Base-by-base conservation (phyloP, 2,113 vertebrate genomes). In the Ophiodon elongatus region DNA sequence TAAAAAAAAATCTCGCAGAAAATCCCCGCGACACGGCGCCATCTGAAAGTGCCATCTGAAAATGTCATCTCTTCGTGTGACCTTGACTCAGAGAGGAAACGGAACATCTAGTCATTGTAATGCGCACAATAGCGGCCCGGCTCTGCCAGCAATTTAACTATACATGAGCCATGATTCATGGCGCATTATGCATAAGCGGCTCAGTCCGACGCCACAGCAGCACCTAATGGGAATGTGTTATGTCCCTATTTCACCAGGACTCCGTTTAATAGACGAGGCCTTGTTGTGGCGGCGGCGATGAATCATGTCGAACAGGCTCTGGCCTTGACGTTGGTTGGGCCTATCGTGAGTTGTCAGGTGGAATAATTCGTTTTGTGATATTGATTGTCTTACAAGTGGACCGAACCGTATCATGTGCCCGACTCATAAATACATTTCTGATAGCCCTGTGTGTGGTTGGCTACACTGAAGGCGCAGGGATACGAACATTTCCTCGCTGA, bases 81-180 rank as follows among this genome's bases (percentile, higher is more conserved):
- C 90, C 92, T 93, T 92, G 91, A 88, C 82, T 83, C 73, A 7
- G 9, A 41, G 67, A n/a, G 47, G 63, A 79, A 54, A 76, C 85
- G 77, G 86, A 72, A 73, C 0, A 84, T 79, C 25, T 73, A 15
- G 56, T 80, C 76, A 73, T 35, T 80, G 83, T 62, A 41, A 82
- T 79, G 73, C 68, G 35, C 70, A 47, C 7, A 43, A 62, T 60
- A 72, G 65, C 62, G 15, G 8, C 37, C 13, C 47, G 17, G 45
- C 19, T 59, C n/a, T 57, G 56, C 14, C 14, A 27, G 29, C 64
- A 39, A 23, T 85, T 72, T 74, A 62, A 71, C 83, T 65, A 29
- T 1, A 73, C 80, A 72, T 65, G 23, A 45, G 17, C 73, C 52
- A 7, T 25, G 64, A 76, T 76, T 73, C 57, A 27, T 10, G 47